Percentiles rank a stretch among this genome's conserved stretches.
These are phyloP conservation scores for Spinus pinus DNA, from an alignment of 2,797 vertebrate genomes.

Conservation along the genomic window DNA sequence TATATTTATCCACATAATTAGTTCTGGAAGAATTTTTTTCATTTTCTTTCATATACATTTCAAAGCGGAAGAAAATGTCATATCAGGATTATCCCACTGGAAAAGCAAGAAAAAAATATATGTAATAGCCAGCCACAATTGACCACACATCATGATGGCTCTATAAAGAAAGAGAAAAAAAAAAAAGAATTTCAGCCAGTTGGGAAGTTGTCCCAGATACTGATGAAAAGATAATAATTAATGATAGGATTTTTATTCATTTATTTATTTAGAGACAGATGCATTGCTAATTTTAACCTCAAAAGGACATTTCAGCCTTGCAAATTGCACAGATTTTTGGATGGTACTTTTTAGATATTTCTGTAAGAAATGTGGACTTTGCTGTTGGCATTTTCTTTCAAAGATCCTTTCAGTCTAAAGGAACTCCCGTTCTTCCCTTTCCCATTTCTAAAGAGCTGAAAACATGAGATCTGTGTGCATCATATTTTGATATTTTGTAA, in stretches of 20 bases:
- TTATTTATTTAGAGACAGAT: slow-evolving; percentile 66
- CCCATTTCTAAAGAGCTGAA: not conserved
- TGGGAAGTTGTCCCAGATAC: slow-evolving; percentile 58
- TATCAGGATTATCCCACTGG: slow-evolving; percentile 15
- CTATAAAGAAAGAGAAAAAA: slow-evolving; percentile 19
- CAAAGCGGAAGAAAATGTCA: not conserved
- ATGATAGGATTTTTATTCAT: slow-evolving; percentile 64
- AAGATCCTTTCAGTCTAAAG: not conserved
- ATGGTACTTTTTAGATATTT: slow-evolving; percentile 19
- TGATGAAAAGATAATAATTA: slow-evolving; percentile 66
- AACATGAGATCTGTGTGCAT: not conserved
- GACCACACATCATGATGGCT: slow-evolving; percentile 26
- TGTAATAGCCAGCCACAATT: slow-evolving; percentile 8
- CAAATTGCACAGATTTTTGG: slow-evolving; percentile 51
- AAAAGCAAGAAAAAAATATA: not conserved
- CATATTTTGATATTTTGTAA: not conserved
- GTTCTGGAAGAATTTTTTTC: not conserved
- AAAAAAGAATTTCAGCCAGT: slow-evolving; percentile 44
- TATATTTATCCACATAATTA: not conserved
- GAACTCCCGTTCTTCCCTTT: not conserved
- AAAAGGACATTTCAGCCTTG: slow-evolving; percentile 60
- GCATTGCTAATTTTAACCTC: slow-evolving; percentile 65
- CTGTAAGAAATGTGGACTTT: not conserved
- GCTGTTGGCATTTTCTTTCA: slow-evolving; percentile 2
- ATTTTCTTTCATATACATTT: not conserved